phyloP scores from a whole-genome alignment of 2,888 invertebrate species.

The Dryadula phaetusa region DNA sequence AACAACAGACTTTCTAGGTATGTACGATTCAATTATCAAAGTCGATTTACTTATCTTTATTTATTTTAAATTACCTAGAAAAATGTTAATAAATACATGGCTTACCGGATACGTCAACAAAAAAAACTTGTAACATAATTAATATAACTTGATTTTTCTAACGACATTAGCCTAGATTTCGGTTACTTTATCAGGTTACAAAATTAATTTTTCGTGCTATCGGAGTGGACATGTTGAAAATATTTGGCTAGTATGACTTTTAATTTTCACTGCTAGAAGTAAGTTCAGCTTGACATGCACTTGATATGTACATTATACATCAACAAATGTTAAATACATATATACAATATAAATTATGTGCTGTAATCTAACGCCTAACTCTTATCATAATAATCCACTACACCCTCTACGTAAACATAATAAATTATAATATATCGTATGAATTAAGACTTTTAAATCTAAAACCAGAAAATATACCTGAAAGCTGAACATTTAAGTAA shows the following conservation, averaged over 20 bases:
- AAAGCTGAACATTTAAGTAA: constrained; percentile 19
- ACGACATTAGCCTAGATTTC: neutral
- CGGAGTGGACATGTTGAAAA: neutral
- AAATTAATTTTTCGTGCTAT: neutral
- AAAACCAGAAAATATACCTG: constrained; percentile 15
- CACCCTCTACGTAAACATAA: neutral
- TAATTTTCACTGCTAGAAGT: neutral
- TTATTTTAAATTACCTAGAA: neutral
- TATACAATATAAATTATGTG: neutral
- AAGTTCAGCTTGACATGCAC: neutral
- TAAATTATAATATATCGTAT: neutral
- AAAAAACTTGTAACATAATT: neutral
- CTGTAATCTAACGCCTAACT: neutral
- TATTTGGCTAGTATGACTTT: neutral
- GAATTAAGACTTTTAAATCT: constrained; percentile 4
- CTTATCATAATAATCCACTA: neutral
- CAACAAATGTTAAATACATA: too few species aligned
- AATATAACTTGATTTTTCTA: neutral
- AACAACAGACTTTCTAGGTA: neutral
- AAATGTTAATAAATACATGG: neutral
- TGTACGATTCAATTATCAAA: neutral
- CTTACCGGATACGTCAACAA: neutral
- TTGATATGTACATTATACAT: too few species aligned
- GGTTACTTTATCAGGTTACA: neutral
- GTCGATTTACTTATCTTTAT: neutral